Percentiles rank a stretch among this genome's conserved stretches.
These are phyloP conservation scores for Cyanoramphus novaezelandiae DNA, from an alignment of 2,113 vertebrate genomes.

Conservation along the genomic window DNA sequence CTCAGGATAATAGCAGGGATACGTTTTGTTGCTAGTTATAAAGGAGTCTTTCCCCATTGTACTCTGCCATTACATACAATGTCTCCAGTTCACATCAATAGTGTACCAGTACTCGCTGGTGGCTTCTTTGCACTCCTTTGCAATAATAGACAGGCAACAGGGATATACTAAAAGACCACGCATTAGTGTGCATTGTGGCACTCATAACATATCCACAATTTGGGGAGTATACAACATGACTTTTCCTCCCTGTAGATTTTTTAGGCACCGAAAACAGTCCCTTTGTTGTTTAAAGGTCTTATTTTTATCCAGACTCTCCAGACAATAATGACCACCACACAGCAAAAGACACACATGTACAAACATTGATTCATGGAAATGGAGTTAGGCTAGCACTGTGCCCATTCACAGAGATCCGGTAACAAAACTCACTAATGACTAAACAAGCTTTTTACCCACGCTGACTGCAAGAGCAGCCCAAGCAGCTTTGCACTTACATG, in stretches of 20 bases:
- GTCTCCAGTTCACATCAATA: background rate
- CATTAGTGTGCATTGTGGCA: background rate
- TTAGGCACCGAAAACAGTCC: background rate
- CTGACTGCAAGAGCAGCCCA: background rate
- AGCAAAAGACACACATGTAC: slow-evolving; percentile 2
- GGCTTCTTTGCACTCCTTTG: background rate
- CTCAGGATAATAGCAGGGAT: background rate
- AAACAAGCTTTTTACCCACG: background rate
- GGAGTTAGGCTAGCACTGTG: background rate
- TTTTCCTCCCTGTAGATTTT: background rate
- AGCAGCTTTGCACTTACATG: slow-evolving; percentile 46
- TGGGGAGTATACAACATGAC: background rate
- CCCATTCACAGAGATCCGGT: slow-evolving; percentile 13
- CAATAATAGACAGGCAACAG: background rate
- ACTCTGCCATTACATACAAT: background rate
- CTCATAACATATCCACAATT: background rate
- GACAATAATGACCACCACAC: slow-evolving; percentile 13
- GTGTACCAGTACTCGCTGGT: background rate
- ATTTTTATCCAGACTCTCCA: background rate
- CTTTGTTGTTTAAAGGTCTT: background rate
- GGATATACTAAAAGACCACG: background rate
- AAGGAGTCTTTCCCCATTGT: background rate
- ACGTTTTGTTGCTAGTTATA: background rate
- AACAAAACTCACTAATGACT: slow-evolving; percentile 17
- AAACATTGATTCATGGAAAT: slow-evolving; percentile 43